These are phyloP conservation scores for Lucilia sericata DNA, from an alignment of 1,140 invertebrate species.

Conservation along the genomic window DNA sequence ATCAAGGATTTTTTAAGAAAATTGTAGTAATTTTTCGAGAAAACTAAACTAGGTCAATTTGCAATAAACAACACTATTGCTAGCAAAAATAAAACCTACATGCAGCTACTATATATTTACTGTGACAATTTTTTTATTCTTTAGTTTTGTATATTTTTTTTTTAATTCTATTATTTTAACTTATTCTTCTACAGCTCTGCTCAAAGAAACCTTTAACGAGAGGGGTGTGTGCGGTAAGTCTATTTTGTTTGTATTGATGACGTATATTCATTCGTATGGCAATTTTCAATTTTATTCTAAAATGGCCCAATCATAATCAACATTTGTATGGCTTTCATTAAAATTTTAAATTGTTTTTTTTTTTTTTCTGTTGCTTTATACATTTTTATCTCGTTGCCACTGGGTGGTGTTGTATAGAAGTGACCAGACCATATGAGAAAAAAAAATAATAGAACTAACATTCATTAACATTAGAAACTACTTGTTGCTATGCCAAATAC, in stretches of 20 bases:
- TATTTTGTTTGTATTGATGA: not conserved
- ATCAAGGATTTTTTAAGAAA: constrained; percentile 18
- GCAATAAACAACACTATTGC: not conserved
- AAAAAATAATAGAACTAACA: not conserved
- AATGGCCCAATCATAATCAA: not conserved
- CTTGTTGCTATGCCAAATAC: constrained; percentile 8
- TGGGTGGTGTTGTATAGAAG: not conserved
- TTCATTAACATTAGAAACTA: not conserved
- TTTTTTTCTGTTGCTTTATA: not conserved
- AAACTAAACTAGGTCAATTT: constrained; percentile 3
- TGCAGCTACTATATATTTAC: not conserved
- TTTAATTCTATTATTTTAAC: not conserved
- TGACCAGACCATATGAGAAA: not conserved
- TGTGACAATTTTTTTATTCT: not conserved
- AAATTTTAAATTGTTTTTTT: constrained; percentile 13
- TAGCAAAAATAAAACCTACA: not conserved
- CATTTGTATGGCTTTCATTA: not conserved
- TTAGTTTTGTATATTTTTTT: no score
- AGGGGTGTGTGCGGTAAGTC: not conserved
- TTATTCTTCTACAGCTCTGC: not conserved
- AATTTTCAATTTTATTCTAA: not conserved
- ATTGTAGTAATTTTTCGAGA: not conserved
- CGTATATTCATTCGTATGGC: not conserved
- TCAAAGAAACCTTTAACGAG: not conserved
- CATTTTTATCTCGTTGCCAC: not conserved